These are phyloP conservation scores for Eolophus roseicapilla DNA, from an alignment of 2,113 vertebrate genomes.

Conservation along the genomic window DNA sequence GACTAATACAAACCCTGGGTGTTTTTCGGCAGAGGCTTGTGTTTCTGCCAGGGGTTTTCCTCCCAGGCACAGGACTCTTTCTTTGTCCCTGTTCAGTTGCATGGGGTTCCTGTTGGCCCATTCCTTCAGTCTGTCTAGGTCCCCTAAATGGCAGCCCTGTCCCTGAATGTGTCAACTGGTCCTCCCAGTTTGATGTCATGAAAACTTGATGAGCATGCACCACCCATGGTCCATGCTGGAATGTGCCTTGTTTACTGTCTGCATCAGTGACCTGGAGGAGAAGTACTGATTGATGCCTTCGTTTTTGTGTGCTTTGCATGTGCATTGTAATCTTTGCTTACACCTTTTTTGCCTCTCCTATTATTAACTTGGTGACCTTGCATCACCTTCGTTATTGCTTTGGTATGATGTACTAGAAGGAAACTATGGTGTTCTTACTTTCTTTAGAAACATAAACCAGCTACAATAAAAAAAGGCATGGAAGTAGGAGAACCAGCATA, in stretches of 20 bases:
- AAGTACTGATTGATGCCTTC: neutral
- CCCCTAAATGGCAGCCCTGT: neutral
- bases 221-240: neutral
- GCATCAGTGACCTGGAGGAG: neutral
- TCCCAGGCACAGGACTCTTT: neutral
- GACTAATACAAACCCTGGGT: fast-evolving
- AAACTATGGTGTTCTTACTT: neutral
- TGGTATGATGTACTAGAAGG: neutral
- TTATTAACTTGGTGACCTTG: neutral
- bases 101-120: neutral
- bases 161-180: neutral
- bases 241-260: neutral
- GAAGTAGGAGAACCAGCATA: neutral
- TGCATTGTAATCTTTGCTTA: neutral
- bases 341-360: neutral
- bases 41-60: neutral
- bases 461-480: neutral
- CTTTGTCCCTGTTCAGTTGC: neutral
- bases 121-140: neutral
- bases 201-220: neutral
- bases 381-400: neutral
- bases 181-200: neutral
- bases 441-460: neutral
- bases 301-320: neutral
- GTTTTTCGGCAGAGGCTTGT: neutral